These are phyloP conservation scores for Macrophya alboannulata DNA, from an alignment of 2,888 invertebrate genomes.

Conservation along the genomic window DNA sequence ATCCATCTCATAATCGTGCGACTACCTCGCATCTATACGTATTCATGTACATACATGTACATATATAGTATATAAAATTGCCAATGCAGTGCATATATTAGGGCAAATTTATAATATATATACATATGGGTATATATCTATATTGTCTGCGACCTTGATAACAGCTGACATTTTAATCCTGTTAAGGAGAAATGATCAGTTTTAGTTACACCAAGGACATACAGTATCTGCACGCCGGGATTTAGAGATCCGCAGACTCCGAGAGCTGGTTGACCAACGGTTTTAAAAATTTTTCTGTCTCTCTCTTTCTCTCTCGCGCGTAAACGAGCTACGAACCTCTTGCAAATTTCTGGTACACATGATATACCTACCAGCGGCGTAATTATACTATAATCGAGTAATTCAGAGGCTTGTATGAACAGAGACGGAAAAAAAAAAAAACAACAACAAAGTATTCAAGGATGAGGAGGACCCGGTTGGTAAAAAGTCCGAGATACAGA, in stretches of 20 bases:
- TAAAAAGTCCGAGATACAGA: neutral
- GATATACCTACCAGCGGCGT: no score
- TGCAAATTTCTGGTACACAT: no score
- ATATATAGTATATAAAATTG: neutral
- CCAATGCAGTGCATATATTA: neutral
- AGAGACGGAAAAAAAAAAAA: no score
- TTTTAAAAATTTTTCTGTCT: neutral
- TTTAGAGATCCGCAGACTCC: neutral
- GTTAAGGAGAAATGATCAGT: conserved; percentile 22
- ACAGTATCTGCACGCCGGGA: no score
- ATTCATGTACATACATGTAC: neutral
- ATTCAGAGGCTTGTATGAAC: no score
- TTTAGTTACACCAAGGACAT: neutral
- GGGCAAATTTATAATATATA: neutral
- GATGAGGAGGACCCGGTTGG: neutral
- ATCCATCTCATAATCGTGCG: neutral
- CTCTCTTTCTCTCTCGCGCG: neutral
- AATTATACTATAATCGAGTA: no score
- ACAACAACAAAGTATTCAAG: no score
- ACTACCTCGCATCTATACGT: neutral
- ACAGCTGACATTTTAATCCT: conserved; percentile 40
- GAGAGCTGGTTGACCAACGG: conserved; percentile 4
- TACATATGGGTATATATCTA: no score
- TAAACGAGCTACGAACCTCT: neutral
- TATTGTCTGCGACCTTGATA: conserved; percentile 6